Evolutionary conservation across 2,113 vertebrate species (phyloP).

Genomic region (Collichthys lucidus): DNA sequence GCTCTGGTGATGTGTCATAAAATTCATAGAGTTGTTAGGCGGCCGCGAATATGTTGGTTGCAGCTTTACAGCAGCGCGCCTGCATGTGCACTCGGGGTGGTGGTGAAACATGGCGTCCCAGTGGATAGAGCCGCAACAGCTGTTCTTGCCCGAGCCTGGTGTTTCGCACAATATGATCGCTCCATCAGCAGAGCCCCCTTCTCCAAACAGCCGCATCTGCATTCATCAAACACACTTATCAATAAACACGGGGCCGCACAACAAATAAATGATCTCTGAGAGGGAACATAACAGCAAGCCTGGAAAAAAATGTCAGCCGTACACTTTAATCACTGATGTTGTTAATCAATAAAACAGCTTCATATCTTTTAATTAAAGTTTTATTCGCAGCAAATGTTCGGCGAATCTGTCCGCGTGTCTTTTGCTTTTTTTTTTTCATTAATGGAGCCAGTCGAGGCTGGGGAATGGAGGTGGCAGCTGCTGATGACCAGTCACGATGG

Average conservation of each 20-base stretch:
- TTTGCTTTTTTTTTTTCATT: conserved; percentile 82
- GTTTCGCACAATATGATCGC: conserved; percentile 97
- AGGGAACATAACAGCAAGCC: conserved; percentile 87
- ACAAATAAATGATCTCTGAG: conserved; percentile 94
- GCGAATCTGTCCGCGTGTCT: conserved; percentile 82
- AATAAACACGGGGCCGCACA: conserved; percentile 89
- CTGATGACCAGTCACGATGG: conserved; percentile 85
- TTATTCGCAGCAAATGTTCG: conserved; percentile 89
- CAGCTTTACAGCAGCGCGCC: conserved; percentile 89
- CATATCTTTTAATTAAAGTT: conserved; percentile 95
- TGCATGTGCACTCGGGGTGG: conserved; percentile 88
- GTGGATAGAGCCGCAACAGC: conserved; percentile 94
- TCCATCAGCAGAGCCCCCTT: conserved; percentile 88
- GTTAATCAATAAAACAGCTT: conserved; percentile 94
- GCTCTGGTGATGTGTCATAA: conserved; percentile 95
- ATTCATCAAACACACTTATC: conserved; percentile 97
- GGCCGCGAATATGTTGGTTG: conserved; percentile 88
- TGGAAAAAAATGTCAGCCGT: conserved; percentile 83
- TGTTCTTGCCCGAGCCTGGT: conserved; percentile 93
- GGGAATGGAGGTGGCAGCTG: conserved; percentile 89
- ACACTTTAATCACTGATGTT: conserved; percentile 91
- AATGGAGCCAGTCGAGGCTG: conserved; percentile 83
- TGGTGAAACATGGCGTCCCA: conserved; percentile 92
- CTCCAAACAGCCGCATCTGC: conserved; percentile 93
- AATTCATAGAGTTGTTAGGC: conserved; percentile 92